These are phyloP conservation scores for Lemur catta DNA, from an alignment of 2,797 vertebrate genomes.

Conservation along the genomic window DNA sequence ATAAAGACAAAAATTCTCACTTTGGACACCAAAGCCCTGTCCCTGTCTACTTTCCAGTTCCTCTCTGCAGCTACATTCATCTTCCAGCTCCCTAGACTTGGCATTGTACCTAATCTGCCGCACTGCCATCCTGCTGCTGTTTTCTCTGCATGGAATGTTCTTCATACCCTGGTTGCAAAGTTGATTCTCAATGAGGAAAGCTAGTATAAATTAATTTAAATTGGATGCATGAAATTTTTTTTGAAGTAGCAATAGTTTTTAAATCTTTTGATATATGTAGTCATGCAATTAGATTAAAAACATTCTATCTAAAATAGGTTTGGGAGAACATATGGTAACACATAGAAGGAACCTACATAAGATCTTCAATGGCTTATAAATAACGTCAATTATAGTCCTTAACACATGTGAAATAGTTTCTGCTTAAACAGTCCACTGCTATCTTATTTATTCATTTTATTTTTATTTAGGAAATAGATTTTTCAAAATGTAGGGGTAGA, in stretches of 20 bases:
- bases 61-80: background rate
- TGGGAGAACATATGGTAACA: background rate
- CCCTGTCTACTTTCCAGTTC: no score
- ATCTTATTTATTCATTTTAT: background rate
- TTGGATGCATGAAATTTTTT: background rate
- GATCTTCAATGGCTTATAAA: background rate
- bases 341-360: background rate
- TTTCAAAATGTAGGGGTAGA: background rate
- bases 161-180: background rate
- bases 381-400: background rate
- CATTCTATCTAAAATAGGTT: background rate
- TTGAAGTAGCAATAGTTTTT: background rate
- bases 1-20: background rate
- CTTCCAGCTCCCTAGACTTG: background rate
- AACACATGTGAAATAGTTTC: background rate
- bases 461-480: conserved; percentile 27
- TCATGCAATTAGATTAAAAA: background rate
- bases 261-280: background rate
- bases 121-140: rapidly evolving
- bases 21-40: background rate
- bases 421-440: background rate
- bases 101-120: rapidly evolving
- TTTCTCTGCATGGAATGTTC: background rate
- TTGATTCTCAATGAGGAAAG: background rate
- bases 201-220: background rate